Evolutionary conservation across 30 jellyfish, hydroid and myxozoan species (phyloP).

Genomic region (Phacellophora camtschatica): DNA sequence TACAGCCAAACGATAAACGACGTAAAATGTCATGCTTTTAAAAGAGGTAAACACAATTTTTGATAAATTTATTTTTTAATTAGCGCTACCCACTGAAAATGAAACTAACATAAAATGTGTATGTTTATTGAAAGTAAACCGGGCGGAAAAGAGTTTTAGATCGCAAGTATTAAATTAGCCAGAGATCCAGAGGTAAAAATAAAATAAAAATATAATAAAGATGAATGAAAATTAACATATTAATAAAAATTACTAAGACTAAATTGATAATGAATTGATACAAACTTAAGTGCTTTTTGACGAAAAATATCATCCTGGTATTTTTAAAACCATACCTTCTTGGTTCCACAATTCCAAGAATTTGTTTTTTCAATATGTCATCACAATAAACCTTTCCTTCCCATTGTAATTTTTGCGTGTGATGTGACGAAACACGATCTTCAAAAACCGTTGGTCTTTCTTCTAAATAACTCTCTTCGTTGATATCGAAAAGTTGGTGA

Average conservation of each 20-base stretch:
- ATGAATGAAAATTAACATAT: not conserved
- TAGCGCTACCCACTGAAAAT: no score
- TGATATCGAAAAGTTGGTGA: not conserved
- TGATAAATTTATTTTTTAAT: no score
- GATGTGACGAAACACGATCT: not conserved
- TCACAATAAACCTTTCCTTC: conserved; percentile 21
- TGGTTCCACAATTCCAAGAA: conserved; percentile 8
- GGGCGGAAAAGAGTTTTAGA: no score
- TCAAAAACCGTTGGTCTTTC: not conserved
- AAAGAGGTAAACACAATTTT: no score
- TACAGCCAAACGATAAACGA: no score
- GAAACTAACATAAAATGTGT: no score
- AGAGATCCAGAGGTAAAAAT: no score
- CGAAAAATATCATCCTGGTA: no score
- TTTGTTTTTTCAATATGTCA: conserved; percentile 13
- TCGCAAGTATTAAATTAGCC: no score
- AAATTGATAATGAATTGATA: not conserved
- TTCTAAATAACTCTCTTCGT: not conserved
- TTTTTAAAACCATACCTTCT: conserved; percentile 14
- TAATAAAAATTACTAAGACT: not conserved
- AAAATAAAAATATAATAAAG: not conserved
- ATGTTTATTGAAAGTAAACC: no score
- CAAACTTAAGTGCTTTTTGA: no score
- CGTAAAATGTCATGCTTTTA: no score
- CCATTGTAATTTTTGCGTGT: not conserved